phyloP scores from a whole-genome alignment of 2,113 vertebrate genomes.

The Leptocoma aspasia region DNA sequence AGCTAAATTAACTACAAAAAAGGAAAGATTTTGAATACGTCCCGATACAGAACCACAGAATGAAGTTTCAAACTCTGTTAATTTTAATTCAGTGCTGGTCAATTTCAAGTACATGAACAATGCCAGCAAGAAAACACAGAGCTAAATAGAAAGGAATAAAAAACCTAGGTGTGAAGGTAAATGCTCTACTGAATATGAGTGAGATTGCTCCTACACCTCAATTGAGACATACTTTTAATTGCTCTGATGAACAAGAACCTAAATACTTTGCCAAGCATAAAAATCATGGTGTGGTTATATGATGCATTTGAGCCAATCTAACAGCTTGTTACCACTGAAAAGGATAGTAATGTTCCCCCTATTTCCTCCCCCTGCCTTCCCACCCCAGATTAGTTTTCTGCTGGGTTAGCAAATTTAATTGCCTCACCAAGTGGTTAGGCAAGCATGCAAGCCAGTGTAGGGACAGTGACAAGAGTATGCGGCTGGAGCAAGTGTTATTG shows the following conservation, averaged over 20 bases:
- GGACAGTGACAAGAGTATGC: conserved; percentile 21
- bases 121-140: background rate
- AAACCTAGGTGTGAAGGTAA: conserved; percentile 1
- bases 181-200: background rate
- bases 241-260: conserved; percentile 34
- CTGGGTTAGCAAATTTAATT: conserved; percentile 67
- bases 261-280: conserved; percentile 54
- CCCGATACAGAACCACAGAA: background rate
- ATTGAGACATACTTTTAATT: conserved; percentile 34
- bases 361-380: conserved; percentile 45
- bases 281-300: conserved; percentile 7
- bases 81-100: background rate
- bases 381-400: conserved; percentile 64
- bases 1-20: background rate
- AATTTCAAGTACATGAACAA: background rate
- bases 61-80: background rate
- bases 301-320: conserved; percentile 58
- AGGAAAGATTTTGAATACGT: background rate
- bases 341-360: conserved; percentile 34
- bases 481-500: conserved; percentile 4
- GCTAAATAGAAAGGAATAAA: background rate
- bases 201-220: background rate
- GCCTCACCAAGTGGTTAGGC: conserved; percentile 43
- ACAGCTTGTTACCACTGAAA: conserved; percentile 60
- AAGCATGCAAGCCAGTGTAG: conserved; percentile 17